phyloP scores from a whole-genome alignment of 2,113 vertebrate genomes.

The Otus sunia region DNA sequence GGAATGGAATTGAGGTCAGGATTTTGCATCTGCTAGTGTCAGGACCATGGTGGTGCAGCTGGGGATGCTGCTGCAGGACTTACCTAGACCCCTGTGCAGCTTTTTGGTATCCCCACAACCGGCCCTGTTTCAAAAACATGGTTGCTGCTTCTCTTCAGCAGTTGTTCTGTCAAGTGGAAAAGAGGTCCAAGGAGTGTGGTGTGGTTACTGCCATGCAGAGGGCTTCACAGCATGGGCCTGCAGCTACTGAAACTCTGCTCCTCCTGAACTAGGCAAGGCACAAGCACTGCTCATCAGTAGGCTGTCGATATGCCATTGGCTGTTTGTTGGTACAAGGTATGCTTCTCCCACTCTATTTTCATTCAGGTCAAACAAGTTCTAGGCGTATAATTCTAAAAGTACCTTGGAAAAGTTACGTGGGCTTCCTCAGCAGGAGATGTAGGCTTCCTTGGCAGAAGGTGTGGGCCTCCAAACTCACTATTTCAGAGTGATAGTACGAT shows the following conservation, averaged over 20 bases:
- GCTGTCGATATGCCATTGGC: background rate
- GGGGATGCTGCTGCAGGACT: background rate
- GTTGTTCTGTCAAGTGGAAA: background rate
- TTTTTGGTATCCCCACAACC: background rate
- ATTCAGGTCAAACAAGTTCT: background rate
- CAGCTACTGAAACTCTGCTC: background rate
- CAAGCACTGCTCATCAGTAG: accelerated
- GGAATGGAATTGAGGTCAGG: background rate
- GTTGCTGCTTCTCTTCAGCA: background rate
- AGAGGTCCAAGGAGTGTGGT: background rate
- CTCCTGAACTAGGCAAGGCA: background rate
- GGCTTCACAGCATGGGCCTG: background rate
- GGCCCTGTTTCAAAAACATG: background rate
- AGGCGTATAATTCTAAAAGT: background rate
- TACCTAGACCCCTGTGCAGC: background rate
- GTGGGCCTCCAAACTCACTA: background rate
- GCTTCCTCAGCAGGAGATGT: background rate
- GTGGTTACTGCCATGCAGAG: background rate
- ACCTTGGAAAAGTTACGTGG: background rate
- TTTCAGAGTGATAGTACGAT: background rate
- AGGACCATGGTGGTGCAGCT: background rate
- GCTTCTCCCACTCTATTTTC: background rate
- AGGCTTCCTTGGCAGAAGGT: background rate
- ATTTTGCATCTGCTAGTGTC: background rate
- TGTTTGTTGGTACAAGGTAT: background rate